Evolutionary conservation across 2,113 vertebrate genomes (phyloP), one percentile per base, ranked within the genome.

Genomic region (Vidua macroura): DNA sequence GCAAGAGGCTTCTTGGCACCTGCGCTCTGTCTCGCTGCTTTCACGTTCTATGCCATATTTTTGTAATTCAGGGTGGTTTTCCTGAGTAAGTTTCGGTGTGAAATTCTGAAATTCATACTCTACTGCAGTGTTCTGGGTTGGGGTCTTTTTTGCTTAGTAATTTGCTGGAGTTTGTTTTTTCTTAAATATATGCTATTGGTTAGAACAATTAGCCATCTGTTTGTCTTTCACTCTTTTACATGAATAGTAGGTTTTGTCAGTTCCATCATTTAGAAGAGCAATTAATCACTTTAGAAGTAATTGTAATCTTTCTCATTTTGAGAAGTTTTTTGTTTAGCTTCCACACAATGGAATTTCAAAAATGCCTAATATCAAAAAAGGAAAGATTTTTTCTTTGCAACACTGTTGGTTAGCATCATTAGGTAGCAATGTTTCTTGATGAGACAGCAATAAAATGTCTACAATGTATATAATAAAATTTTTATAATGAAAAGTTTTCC

Each of bases 91-190:
- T 66, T 79, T 75, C 56, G 19, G 11, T 31, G 20, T 43, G 28
- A 60, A n/a, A 30, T 46, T 11, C 41, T 35, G 35, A 35, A 35
- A 66, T 28, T 74, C 33, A 55, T n/a, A 43, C 3, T 31, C 19
- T 35, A 10, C 6, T 55, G 16, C 22, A 52, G 8, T 15, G 46
- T 20, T 72, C 31, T 48, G n/a, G 4, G 6, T 24, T 76, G 10
- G 4, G 0, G 1, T n/a, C 22, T 1, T 78, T 69, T 69, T 70
- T 35, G 3, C 10, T 21, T 48, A 39, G 10, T 58, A n/a, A 43
- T 68, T 46, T 46, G 6, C 63, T 53, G 39, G 39, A 30, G 16
- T 37, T 73, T 69, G 18, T 18, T 78, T 86, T 86, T 66, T 24
- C 43, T 53, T 63, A 55, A 30, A 30, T 18, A 6, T 39, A 7